Evolutionary conservation across 1,140 invertebrate genomes (phyloP).

Genomic region (Penaeus indicus): DNA sequence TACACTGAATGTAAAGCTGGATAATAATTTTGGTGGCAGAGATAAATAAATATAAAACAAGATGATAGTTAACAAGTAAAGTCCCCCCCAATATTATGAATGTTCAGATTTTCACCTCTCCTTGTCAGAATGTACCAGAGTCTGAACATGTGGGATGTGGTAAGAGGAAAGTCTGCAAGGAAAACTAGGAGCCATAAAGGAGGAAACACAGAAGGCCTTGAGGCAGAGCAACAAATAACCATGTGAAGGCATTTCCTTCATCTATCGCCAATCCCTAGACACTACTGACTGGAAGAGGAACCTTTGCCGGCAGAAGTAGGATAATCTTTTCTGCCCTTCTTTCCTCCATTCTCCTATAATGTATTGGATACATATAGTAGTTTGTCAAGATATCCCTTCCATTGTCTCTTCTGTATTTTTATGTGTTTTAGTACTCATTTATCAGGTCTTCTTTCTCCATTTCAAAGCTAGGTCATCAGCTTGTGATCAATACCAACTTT

Average conservation of each 20-base stretch:
- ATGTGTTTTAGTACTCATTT: too few species aligned
- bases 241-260: conserved; percentile 47
- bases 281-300: conserved; percentile 31
- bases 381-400: too few species aligned
- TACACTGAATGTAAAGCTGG: too few species aligned
- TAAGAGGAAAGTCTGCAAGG: conserved; percentile 60
- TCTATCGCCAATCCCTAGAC: conserved; percentile 49
- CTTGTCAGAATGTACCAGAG: conserved; percentile 59
- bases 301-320: conserved; percentile 46
- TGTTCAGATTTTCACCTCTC: background rate
- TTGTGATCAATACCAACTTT: too few species aligned
- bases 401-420: too few species aligned
- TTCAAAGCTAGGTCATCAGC: too few species aligned
- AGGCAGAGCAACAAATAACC: conserved; percentile 56
- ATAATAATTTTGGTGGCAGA: too few species aligned
- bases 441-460: too few species aligned
- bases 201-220: conserved; percentile 59
- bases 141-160: conserved; percentile 63
- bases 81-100: background rate
- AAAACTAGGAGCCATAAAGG: conserved; percentile 49
- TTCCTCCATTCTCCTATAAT: background rate
- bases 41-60: too few species aligned
- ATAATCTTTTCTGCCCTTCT: background rate
- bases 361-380: background rate
- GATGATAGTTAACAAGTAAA: too few species aligned